Evolutionary conservation across 1,140 invertebrate species (phyloP).

Genomic region (Maniola jurtina): DNA sequence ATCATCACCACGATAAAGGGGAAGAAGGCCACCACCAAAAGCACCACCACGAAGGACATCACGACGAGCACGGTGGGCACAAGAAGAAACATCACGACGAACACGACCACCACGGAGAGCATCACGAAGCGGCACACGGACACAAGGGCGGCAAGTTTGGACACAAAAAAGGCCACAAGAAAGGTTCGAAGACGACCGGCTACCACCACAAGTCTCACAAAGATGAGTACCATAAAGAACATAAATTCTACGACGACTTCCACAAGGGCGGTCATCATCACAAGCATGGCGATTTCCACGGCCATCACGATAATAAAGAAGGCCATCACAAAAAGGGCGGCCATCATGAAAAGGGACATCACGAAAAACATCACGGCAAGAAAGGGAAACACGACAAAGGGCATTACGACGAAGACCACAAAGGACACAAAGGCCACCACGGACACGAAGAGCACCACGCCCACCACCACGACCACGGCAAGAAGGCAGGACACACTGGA

Average conservation of each 20-base stretch:
- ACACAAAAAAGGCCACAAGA: slow-evolving; percentile 89
- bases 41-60: slow-evolving; percentile 84
- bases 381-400: slow-evolving; percentile 87
- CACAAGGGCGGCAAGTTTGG: slow-evolving; percentile 87
- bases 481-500: slow-evolving; percentile 82
- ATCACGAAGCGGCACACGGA: slow-evolving; percentile 86
- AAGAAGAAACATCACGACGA: slow-evolving; percentile 88
- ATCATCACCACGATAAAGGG: slow-evolving; percentile 84
- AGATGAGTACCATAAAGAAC: slow-evolving; percentile 90
- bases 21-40: slow-evolving; percentile 86
- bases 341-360: slow-evolving; percentile 84
- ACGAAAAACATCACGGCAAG: slow-evolving; percentile 86
- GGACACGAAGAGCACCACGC: slow-evolving; percentile 83
- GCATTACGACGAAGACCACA: slow-evolving; percentile 82
- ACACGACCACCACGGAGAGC: slow-evolving; percentile 82
- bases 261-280: slow-evolving; percentile 87
- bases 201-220: slow-evolving; percentile 90
- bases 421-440: slow-evolving; percentile 81
- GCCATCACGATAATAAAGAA: slow-evolving; percentile 84
- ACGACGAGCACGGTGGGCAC: slow-evolving; percentile 86
- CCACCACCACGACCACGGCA: slow-evolving; percentile 83
- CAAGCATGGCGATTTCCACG: slow-evolving; percentile 84
- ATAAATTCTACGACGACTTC: slow-evolving; percentile 90
- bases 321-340: slow-evolving; percentile 86
- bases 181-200: slow-evolving; percentile 85